Percentiles rank a stretch among this genome's conserved stretches.
These are phyloP conservation scores for Deroplatys truncata DNA, from an alignment of 2,888 invertebrate genomes.

Conservation along the genomic window DNA sequence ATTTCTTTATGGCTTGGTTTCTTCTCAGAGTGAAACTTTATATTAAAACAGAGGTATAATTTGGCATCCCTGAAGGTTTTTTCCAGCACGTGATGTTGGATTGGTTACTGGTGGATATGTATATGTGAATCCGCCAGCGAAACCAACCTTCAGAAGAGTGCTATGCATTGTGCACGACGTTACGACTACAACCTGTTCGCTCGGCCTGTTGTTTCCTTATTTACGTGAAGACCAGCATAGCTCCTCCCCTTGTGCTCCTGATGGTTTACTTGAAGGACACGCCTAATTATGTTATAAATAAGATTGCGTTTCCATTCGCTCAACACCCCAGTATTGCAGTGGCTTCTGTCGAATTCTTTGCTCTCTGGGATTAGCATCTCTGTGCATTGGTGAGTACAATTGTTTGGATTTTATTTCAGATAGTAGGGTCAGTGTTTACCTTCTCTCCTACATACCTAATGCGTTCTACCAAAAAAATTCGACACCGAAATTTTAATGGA, in stretches of 20 bases:
- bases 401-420: neutral
- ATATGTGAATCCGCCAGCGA: neutral
- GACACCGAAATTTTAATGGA: too few species aligned
- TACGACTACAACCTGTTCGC: neutral
- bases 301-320: neutral
- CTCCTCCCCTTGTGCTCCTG: neutral
- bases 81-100: too few species aligned
- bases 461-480: too few species aligned
- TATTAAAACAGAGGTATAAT: too few species aligned
- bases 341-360: neutral
- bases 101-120: too few species aligned
- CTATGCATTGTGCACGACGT: neutral
- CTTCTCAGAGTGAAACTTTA: too few species aligned
- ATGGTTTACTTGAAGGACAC: neutral
- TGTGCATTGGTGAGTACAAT: neutral
- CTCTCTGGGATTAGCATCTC: neutral
- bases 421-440: too few species aligned
- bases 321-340: neutral
- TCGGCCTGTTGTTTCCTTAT: neutral
- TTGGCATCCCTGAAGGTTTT: too few species aligned
- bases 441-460: neutral
- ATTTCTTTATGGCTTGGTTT: too few species aligned
- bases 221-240: neutral
- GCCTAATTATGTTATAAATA: neutral
- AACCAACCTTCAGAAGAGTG: neutral